Evolutionary conservation across 2,797 vertebrate genomes (phyloP).

Genomic region (Decapterus maruadsi): DNA sequence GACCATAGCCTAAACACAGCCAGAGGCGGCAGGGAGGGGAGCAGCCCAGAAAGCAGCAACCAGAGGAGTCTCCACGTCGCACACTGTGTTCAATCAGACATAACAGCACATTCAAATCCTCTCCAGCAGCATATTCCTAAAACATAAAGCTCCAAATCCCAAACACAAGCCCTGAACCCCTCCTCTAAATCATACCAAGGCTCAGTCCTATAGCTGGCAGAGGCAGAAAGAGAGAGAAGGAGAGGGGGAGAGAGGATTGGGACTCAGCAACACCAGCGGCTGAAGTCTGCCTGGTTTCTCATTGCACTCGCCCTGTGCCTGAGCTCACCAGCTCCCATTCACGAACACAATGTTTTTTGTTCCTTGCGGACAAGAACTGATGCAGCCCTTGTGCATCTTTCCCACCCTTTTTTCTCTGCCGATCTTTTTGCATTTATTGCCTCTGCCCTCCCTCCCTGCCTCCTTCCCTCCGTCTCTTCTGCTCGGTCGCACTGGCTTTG

Average conservation of each 20-base stretch:
- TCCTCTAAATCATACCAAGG: slow-evolving; percentile 67
- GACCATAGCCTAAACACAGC: slow-evolving; percentile 78
- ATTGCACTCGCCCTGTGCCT: slow-evolving; percentile 67
- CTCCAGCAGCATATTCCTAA: slow-evolving; percentile 68
- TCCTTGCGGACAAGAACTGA: slow-evolving; percentile 72
- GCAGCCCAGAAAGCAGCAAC: slow-evolving; percentile 60
- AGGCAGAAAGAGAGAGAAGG: slow-evolving; percentile 57
- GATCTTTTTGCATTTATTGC: slow-evolving; percentile 56
- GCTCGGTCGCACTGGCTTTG: slow-evolving; percentile 61
- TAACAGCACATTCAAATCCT: slow-evolving; percentile 77
- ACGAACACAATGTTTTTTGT: slow-evolving; percentile 81
- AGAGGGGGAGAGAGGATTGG: slow-evolving; percentile 59
- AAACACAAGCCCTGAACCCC: slow-evolving; percentile 58
- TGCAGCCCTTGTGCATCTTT: slow-evolving; percentile 77
- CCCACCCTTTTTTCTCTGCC: slow-evolving; percentile 48
- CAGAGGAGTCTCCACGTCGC: slow-evolving; percentile 77
- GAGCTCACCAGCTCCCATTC: slow-evolving; percentile 79
- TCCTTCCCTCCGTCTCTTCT: slow-evolving; percentile 49
- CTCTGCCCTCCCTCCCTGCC: slow-evolving; percentile 55
- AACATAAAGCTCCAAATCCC: slow-evolving; percentile 75
- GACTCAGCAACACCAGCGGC: slow-evolving; percentile 64
- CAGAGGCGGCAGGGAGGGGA: slow-evolving; percentile 71
- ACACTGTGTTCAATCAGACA: slow-evolving; percentile 78
- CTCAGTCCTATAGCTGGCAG: slow-evolving; percentile 70
- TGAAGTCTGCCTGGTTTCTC: slow-evolving; percentile 78